Percentiles rank a stretch among this genome's conserved stretches.
phyloP scores from a whole-genome alignment of 2,113 vertebrate species.

The Grallaria varia region DNA sequence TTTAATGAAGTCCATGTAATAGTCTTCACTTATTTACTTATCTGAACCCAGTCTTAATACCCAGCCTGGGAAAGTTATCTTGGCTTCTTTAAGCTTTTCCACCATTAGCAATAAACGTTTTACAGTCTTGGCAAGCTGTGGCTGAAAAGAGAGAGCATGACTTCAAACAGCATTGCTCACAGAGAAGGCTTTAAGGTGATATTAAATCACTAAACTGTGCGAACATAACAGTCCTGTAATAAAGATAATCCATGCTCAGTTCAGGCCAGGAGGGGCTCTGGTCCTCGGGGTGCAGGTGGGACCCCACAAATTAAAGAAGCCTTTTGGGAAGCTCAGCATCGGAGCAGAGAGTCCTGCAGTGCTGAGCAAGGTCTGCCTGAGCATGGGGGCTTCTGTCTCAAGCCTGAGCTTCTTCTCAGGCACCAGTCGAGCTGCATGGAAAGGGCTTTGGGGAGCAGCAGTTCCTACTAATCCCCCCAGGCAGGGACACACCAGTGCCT shows the following conservation, averaged over 20 bases:
- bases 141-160: constrained; percentile 24
- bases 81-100: constrained; percentile 53
- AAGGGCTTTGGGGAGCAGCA: not conserved
- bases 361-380: not conserved
- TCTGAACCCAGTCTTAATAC: constrained; percentile 12
- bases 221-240: constrained; percentile 65
- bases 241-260: constrained; percentile 52
- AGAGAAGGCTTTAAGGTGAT: constrained; percentile 58
- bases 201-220: constrained; percentile 47
- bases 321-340: not conserved
- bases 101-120: constrained; percentile 69
- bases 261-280: constrained; percentile 1
- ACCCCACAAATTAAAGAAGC: not conserved
- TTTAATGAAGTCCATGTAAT: constrained; percentile 59
- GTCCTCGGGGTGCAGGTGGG: not conserved
- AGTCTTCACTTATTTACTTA: constrained; percentile 56
- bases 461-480: not conserved
- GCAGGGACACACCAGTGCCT: not conserved
- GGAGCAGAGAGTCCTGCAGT: not conserved
- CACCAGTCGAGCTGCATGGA: not conserved
- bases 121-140: constrained; percentile 56
- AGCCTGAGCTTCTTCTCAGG: not conserved
- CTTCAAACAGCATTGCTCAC: constrained; percentile 58
- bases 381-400: not conserved
- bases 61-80: constrained; percentile 65